Percentiles rank a stretch among this genome's conserved stretches.
These are phyloP conservation scores for Oscheius sp. DNA, from an alignment of 1,140 invertebrate species.

Conservation along the genomic window DNA sequence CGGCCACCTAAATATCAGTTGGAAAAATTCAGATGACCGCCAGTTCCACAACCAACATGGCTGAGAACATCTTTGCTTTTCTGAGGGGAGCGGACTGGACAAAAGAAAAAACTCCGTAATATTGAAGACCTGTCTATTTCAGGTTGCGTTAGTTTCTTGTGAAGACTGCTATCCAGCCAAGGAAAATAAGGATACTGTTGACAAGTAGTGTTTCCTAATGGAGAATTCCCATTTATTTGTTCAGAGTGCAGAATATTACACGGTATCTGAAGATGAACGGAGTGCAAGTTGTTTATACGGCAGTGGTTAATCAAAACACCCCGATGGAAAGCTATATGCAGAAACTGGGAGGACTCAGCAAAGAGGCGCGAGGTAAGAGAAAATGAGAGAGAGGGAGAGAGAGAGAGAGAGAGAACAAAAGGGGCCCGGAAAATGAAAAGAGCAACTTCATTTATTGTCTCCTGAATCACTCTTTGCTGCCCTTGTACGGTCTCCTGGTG, in stretches of 20 bases:
- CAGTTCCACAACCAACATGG: constrained; percentile 23
- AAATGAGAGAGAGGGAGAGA: not conserved
- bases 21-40: constrained; percentile 28
- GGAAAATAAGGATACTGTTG: not conserved
- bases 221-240: not conserved
- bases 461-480: too few species aligned
- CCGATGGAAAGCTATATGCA: not conserved
- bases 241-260: constrained; percentile 6
- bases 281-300: not conserved
- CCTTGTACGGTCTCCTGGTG: too few species aligned
- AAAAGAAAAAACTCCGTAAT: constrained; percentile 23
- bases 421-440: not conserved
- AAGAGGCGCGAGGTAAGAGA: not conserved
- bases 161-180: not conserved
- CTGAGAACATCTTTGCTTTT: constrained; percentile 21
- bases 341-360: not conserved
- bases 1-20: not conserved
- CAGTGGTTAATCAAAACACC: not conserved
- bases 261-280: constrained; percentile 3
- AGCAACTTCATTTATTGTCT: not conserved
- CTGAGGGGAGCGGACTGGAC: constrained; percentile 13
- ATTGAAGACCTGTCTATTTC: not conserved
- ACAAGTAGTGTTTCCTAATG: not conserved
- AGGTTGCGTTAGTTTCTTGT: not conserved
- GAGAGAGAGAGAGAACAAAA: too few species aligned